Evolutionary conservation across 2,113 vertebrate genomes (phyloP), one percentile per base, ranked within the genome.

Genomic region (Alaudala cheleensis): DNA sequence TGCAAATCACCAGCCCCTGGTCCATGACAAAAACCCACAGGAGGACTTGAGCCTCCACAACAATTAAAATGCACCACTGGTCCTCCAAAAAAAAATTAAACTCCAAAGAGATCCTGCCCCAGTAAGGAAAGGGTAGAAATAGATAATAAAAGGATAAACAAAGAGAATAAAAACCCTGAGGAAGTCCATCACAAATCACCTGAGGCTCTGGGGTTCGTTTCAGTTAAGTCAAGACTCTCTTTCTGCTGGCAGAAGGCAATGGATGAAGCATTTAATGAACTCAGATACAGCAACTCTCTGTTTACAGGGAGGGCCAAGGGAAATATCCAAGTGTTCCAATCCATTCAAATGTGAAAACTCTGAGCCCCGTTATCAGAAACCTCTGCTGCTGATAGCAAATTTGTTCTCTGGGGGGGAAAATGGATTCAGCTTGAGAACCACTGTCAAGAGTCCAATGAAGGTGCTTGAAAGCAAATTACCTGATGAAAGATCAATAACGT

Each of bases 401-500:
- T 40, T 93, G 24, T 70, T 81, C 85, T 86, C 64, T 17, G 23
- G 42, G 29, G 44, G n/a, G n/a, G 26, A 51, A 91, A 93, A 92
- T 60, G 20, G 81, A 93, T 93, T 95, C 82, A 71, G 67, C 69
- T 94, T 83, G 83, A 90, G 60, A 90, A 85, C 40, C 0, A 8
- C 76, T 71, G 67, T 64, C 82, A 50, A 73, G 58, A 90, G 76
- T 19, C 92, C 87, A 83, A 18, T 42, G 54, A 51, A 77, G 58
- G 44, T 83, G 72, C 85, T 85, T 67, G 67, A 88, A 92, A 90
- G 88, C 93, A 95, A 97, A 96, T 86, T 92, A 90, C 90, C 76
- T 60, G 76, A 96, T 93, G 79, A 62, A 94, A 92, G 94, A 96
- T 96, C 95, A 94, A 95, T 95, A 93, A 91, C 78, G 79, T 80